Base-by-base conservation (phyloP, 2,888 invertebrate species). In the Brenthis ino region DNA sequence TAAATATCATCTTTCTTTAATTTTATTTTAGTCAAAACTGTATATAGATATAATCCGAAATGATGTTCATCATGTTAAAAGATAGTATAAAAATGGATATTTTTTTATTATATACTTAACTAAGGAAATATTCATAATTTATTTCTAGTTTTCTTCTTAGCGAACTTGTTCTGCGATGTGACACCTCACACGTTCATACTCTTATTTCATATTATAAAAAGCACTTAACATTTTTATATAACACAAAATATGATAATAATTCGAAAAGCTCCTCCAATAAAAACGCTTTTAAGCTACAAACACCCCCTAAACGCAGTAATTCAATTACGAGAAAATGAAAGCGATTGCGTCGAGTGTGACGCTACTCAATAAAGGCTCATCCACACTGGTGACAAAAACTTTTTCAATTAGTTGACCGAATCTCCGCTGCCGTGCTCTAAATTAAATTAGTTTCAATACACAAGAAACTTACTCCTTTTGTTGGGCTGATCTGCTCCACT, bases 351-450 rank as follows among this genome's bases (percentile, higher is more conserved):
- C 67, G 53, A 70, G 68, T 72, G 71, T 71, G 66, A 28, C 50
- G 67, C 43, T 63, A 47, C 48, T 72, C 64, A 71, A 76, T 77
- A 78, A 79, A 74, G 81, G 77, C 75, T 72, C 75, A 74, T 70
- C 63, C 77, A 79, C 77, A 79, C 70, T 68, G 63, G 81, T 82
- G 82, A 72, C 84, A 77, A 69, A 81, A 89, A 90, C 81, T 90
- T 90, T 90, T 90, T 85, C 89, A 89, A 90, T 90, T 90, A 90
- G 87, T 81, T 83, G 85, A 81, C 85, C 80, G 75, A 77, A 79
- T 78, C 79, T 68, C 76, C 24, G 33, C 24, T 47, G 24, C 47
- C 20, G 13, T 56, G 54, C 71, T 57, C 77, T 81, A 82, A 88
- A 89, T 88, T 88, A 84, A 88, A 89, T 89, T 88, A 89, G 88